Evolutionary conservation across 2,113 vertebrate genomes (phyloP), one percentile per base, ranked within the genome.

Genomic region (Spea bombifrons): DNA sequence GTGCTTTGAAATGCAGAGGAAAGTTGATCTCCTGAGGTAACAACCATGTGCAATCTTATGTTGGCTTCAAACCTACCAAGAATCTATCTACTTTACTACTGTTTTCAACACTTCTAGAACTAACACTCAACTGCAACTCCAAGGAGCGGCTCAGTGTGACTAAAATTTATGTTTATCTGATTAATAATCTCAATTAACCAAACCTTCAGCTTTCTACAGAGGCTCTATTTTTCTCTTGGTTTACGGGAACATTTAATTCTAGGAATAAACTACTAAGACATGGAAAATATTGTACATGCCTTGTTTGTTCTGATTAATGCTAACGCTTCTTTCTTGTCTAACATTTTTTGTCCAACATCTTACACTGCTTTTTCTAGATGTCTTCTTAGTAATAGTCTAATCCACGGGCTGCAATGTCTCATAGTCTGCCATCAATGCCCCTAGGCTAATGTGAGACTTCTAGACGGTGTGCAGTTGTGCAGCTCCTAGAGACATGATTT

Each of bases 1-100:
- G 3, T 94, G 92, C 50, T 68, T 87, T 10, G 88, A 89, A 30
- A 89, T 95, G 85, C 91, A 90, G 71, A 86, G 87, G 6, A 92
- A 88, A 8, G 92, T 94, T 10, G 91, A 90, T 73, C 85, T 87
- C 53, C 84, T 95, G 91, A 96, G 97, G 96, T 99, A 98, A 96
- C 3, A 85, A 90, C 86, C 83, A 0, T 71, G 67, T 65, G 59
- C 73, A 30, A 15, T 52, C 43, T 8, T 2, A 0, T 75, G 30
- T 50, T 82, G 83, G 10, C 0, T 0, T 75, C 46, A 59, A 48
- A 71, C 43, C 49, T 65, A 0, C 30, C 84, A 30, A 52, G 78
- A 12, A 16, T 63, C 84, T 75, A 81, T 66, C 13, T 46, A 53
- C 73, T 57, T 50, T 44, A 59, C 69, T 4, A 75, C 83, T 5